Evolutionary conservation across 2,888 invertebrate genomes (phyloP).

Genomic region (Harpagoxenus sublaevis): DNA sequence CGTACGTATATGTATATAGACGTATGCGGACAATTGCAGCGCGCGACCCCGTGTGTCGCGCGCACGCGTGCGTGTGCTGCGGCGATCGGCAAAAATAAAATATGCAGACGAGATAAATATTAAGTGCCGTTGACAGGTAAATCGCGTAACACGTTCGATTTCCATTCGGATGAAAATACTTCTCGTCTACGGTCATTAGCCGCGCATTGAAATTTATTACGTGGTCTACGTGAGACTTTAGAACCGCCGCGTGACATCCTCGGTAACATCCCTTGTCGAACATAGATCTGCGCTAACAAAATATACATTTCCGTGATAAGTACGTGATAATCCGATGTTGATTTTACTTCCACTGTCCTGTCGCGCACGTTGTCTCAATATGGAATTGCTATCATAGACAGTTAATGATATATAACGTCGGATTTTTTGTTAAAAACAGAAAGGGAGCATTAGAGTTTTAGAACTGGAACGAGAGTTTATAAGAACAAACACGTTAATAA

Average conservation of each 20-base stretch:
- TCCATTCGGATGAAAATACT: slow-evolving; percentile 58
- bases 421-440: neutral
- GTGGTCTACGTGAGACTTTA: neutral
- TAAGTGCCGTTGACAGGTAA: slow-evolving; percentile 77
- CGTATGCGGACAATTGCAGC: neutral
- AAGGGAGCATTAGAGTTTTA: neutral
- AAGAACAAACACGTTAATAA: neutral
- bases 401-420: neutral
- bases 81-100: slow-evolving; percentile 80
- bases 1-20: neutral
- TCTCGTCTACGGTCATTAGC: slow-evolving; percentile 53
- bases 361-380: neutral
- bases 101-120: slow-evolving; percentile 80
- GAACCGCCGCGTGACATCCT: slow-evolving; percentile 8
- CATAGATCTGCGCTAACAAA: neutral
- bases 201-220: slow-evolving; percentile 17
- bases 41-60: neutral
- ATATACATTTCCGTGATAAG: neutral
- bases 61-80: slow-evolving; percentile 44
- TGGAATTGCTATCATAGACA: neutral
- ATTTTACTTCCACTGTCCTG: neutral
- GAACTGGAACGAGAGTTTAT: neutral
- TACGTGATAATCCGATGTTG: slow-evolving; percentile 1
- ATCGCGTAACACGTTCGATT: slow-evolving; percentile 66
- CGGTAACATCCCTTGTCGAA: neutral